A percentile compares a stretch with the other conserved stretches of the same genome.
phyloP scores from a whole-genome alignment of 2,888 invertebrate species.

The Heteromurus nitidus region DNA sequence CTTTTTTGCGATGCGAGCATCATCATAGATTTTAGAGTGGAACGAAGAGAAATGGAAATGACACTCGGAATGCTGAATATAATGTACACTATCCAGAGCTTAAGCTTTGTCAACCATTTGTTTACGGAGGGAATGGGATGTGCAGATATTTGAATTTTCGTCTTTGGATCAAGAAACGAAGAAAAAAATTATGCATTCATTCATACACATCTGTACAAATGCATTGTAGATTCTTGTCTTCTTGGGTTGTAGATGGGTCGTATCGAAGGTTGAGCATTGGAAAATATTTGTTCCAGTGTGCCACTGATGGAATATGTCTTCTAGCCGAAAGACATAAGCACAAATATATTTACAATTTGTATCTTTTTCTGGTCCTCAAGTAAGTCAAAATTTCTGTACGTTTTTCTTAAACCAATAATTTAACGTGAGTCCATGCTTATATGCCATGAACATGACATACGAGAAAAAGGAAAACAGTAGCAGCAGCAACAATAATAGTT shows the following conservation, averaged over 20 bases:
- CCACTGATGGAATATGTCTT: not conserved
- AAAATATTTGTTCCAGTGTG: not conserved
- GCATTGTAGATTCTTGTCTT: not conserved
- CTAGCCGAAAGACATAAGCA: too few relatives aligned
- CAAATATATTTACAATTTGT: too few relatives aligned
- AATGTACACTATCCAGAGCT: slow-evolving; percentile 18
- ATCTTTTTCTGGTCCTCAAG: too few relatives aligned
- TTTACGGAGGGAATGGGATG: not conserved
- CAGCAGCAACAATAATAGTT: too few relatives aligned
- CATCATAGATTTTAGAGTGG: too few relatives aligned
- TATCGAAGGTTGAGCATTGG: too few relatives aligned
- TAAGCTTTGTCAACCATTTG: not conserved
- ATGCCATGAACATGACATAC: too few relatives aligned
- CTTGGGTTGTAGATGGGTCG: too few relatives aligned
- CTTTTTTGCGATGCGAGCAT: not conserved
- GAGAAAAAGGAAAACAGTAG: too few relatives aligned
- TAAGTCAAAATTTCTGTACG: too few relatives aligned
- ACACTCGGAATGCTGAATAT: slow-evolving; percentile 46
- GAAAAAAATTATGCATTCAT: not conserved
- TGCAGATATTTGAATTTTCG: not conserved
- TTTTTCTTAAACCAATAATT: too few relatives aligned
- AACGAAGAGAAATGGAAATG: slow-evolving; percentile 39
- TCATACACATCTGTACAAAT: not conserved
- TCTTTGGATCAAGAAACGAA: not conserved
- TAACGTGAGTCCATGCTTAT: too few relatives aligned